Base-by-base conservation (phyloP, 37 sponge, comb jelly and placozoan species). In the Haliclona indistincta region DNA sequence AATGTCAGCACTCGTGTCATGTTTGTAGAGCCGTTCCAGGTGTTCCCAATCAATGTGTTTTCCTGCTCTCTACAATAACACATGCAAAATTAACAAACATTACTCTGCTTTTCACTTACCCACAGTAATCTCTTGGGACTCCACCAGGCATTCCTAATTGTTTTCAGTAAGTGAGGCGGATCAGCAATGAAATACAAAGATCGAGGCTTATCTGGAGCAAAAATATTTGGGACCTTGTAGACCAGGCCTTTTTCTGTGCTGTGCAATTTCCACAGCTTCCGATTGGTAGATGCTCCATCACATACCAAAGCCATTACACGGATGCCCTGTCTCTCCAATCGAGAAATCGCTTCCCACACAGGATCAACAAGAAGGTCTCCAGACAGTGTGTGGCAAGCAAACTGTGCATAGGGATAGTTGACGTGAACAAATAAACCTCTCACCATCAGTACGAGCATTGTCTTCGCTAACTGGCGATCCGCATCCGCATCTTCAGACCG, bases 341-440 rank as follows among this genome's bases (percentile, higher is more conserved):
- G 25, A 15, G 61, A 58, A 58, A 58, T 58, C 32, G 61, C 61
- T 58, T 60, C 62, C 62, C 62, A 60, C 29, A 60, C 6, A 3
- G 62, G 62, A 60, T 60, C 62, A 22, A n/a, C 30, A 22, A 60
- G 62, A 29, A 60, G 15, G 58, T 39, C 69, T 8, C 69, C 69
- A 38, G 7, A 45, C 5, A 44, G 0, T 2, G 7, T 43, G n/a
- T 19, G 20, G 33, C 44, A 20, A 11, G 70, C 51, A 3, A 70
- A 70, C 47, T 70, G 70, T 5, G 70, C 69, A 4, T 68, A 68
- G 2, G 69, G 69, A 26, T 41, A 68, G 42, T 37, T 41, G n/a
- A 64, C 28, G 4, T 11, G 3, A 11, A 32, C 22, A 11, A 64
- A 35, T 3, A 36, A 11, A n/a, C 66, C 66, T 15, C 66, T 26